Base-by-base conservation (phyloP, 2,797 vertebrate genomes). In the Sebastes alutus region DNA sequence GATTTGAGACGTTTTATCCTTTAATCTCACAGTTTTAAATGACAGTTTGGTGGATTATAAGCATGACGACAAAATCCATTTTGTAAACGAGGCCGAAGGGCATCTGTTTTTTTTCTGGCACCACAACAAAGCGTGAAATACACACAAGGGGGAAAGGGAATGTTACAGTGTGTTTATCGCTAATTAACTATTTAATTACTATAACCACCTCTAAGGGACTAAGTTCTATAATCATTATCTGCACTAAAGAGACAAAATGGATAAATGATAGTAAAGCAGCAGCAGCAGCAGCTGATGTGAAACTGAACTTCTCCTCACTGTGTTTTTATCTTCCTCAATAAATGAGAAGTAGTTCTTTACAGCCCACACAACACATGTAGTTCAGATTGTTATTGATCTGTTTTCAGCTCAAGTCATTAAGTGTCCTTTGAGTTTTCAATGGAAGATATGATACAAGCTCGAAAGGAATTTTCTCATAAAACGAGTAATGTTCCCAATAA, bases 111-210 rank as follows among this genome's bases (percentile, higher is more conserved):
- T 77, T 27, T 67, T 85, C 68, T 72, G 64, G 78, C 75, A 58
- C 60, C 23, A n/a, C 69, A 67, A 69, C 42, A 64, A 65, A 76
- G 63, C 63, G 7, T 42, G 52, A 85, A 73, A 59, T 23, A 68
- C 77, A 60, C 72, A 81, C n/a, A 13, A 27, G 63, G 12, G 33
- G 49, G 35, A 62, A 65, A 64, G 25, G 32, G 72, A 77, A 27
- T 16, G 35, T 5, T 20, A 12, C 0, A 54, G n/a, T 12, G 4
- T 62, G 73, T 80, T 87, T 72, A 86, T 84, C 11, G 22, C 55
- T 68, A 86, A 86, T 83, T 59, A 83, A 67, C 33, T 64, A 54
- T 70, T 74, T 72, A 65, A 82, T 65, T 78, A 25, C 38, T 76
- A 59, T 58, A 56, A 79, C 46, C 27, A 42, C 33, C 55, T 77